Conservation (phyloP, 1,140 invertebrate species). For the Cryptotermes secundus region DNA sequence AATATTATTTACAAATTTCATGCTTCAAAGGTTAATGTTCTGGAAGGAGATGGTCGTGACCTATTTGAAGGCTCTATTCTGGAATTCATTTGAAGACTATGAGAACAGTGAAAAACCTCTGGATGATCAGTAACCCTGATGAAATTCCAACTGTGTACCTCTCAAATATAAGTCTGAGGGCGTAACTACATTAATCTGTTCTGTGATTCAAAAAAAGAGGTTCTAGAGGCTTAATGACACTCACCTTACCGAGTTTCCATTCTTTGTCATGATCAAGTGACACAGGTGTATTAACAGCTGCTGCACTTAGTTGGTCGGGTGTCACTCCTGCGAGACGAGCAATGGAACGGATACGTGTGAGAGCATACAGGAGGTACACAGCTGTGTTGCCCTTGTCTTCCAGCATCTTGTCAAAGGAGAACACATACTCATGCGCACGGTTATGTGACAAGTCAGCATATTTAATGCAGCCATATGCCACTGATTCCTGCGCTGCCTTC, state of each 20-base stretch:
- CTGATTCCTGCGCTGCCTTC: conserved; percentile 78
- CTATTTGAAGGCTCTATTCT: no score
- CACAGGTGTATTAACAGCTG: conserved; percentile 57
- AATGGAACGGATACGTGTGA: conserved; percentile 92
- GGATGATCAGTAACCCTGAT: no score
- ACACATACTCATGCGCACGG: conserved; percentile 92
- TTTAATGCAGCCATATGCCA: conserved; percentile 98
- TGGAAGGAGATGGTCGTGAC: no score
- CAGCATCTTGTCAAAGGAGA: conserved; percentile 99
- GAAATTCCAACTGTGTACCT: no score
- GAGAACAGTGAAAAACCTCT: no score
- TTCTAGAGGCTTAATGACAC: not conserved
- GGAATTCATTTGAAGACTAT: no score
- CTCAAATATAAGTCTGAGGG: no score
- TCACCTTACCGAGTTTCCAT: conserved; percentile 88
- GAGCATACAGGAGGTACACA: conserved; percentile 94
- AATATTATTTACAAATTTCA: no score
- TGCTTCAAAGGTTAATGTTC: no score
- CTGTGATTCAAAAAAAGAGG: no score
- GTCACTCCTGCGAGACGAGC: conserved; percentile 73
- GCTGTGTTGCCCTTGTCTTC: conserved; percentile 99
- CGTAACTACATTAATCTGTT: no score
- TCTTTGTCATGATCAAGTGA: conserved; percentile 88
- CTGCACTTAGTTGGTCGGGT: conserved; percentile 57
- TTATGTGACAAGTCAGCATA: conserved; percentile 97